Conservation (phyloP, 53 echinoderm and acorn worm genomes). For the Echinometra lucunter region DNA sequence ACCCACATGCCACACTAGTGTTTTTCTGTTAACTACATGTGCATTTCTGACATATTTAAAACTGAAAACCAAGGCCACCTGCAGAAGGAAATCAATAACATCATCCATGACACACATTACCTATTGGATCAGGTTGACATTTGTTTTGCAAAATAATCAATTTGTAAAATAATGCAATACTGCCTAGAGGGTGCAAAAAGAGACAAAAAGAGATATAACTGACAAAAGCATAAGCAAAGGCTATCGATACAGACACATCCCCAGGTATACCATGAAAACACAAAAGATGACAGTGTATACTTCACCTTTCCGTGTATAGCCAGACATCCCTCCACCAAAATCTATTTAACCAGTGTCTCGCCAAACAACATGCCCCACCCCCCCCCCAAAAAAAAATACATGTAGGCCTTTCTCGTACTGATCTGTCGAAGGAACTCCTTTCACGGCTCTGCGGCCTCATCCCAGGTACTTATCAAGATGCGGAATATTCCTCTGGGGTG, state of each 20-base stretch:
- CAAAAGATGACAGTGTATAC: background rate
- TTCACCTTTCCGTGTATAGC: background rate
- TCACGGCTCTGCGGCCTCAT: background rate
- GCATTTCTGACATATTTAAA: too few relatives aligned
- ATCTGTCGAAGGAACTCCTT: background rate
- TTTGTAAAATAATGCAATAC: background rate
- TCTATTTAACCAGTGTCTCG: too few relatives aligned
- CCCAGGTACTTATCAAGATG: background rate
- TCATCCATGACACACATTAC: too few relatives aligned
- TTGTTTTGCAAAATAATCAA: too few relatives aligned
- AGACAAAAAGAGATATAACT: background rate
- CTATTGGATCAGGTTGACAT: too few relatives aligned
- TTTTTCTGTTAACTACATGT: background rate
- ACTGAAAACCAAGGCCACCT: too few relatives aligned
- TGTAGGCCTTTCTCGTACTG: background rate
- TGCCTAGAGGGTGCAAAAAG: background rate
- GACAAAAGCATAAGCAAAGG: background rate
- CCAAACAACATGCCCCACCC: background rate
- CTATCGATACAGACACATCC: background rate
- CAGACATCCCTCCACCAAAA: background rate
- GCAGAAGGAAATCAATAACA: too few relatives aligned
- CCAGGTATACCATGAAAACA: background rate
- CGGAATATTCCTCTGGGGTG: conserved; percentile 26
- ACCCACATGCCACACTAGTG: background rate
- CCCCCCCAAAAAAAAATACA: background rate